Evolutionary conservation across 1,140 invertebrate species (phyloP).

Genomic region (Mylabris phalerata): DNA sequence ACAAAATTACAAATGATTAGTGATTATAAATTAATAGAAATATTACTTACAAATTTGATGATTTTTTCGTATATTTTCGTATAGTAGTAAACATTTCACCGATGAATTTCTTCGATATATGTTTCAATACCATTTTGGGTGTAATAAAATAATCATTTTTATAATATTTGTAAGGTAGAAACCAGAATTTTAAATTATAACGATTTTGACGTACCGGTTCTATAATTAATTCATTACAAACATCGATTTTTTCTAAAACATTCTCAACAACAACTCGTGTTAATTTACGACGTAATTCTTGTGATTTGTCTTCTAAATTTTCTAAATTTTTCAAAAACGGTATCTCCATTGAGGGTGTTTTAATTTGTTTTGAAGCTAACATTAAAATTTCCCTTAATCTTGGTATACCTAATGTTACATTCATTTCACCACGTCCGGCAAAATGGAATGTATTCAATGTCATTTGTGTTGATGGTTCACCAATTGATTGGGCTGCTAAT

Average conservation of each 20-base stretch:
- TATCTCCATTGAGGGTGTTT: conserved; percentile 94
- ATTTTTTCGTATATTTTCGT: conserved; percentile 38
- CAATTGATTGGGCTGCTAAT: conserved; percentile 90
- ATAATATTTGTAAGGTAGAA: conserved; percentile 66
- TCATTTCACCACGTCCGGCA: conserved; percentile 99
- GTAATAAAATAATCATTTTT: conserved; percentile 61
- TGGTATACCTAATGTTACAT: conserved; percentile 97
- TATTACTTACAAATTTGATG: conserved; percentile 31
- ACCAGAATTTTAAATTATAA: conserved; percentile 60
- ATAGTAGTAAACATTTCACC: conserved; percentile 50
- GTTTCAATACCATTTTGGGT: conserved; percentile 61
- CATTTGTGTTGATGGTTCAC: conserved; percentile 99
- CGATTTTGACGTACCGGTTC: conserved; percentile 45
- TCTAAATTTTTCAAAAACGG: conserved; percentile 58
- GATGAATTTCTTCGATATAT: conserved; percentile 61
- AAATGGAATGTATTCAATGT: conserved; percentile 99
- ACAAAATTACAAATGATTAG: neutral
- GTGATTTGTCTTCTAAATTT: conserved; percentile 55
- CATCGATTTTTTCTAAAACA: conserved; percentile 68
- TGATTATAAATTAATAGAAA: neutral
- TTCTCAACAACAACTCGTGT: conserved; percentile 71
- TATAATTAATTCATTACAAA: conserved; percentile 55
- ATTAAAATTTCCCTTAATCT: conserved; percentile 94
- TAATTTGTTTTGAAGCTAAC: conserved; percentile 85
- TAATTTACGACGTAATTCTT: conserved; percentile 61